Percentiles rank a stretch among this genome's conserved stretches.
Conservation (phyloP, 2,113 vertebrate species). For the Campylorhamphus procurvoides region DNA sequence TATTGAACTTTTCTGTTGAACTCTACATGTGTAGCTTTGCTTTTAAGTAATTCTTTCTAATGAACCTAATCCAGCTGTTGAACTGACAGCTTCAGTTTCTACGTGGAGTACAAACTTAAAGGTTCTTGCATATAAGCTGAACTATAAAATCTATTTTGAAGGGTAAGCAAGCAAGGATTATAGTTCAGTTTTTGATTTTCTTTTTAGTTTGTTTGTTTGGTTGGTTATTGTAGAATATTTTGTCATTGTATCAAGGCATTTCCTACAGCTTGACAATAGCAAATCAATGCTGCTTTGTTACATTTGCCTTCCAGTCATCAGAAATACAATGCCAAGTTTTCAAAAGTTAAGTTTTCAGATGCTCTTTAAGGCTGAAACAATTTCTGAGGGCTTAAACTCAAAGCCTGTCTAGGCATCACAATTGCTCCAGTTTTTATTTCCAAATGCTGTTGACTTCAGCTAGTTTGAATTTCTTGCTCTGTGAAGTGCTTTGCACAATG, state of each 20-base stretch:
- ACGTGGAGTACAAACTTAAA: neutral
- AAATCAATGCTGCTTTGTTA: neutral
- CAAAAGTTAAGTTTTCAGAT: neutral
- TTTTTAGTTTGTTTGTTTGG: neutral
- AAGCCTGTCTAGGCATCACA: neutral
- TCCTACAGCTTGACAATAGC: neutral
- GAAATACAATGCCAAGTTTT: neutral
- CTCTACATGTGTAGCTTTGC: neutral
- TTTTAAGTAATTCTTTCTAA: neutral
- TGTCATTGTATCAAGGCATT: neutral
- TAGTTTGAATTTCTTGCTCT: neutral
- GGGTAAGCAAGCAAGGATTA: neutral
- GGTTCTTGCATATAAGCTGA: neutral
- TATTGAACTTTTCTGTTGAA: neutral
- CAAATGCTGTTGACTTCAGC: neutral
- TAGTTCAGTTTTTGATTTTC: neutral
- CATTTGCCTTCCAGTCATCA: neutral
- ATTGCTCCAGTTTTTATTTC: neutral
- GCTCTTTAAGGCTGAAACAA: neutral
- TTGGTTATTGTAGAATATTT: neutral
- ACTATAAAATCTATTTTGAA: slow-evolving; percentile 3
- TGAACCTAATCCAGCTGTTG: neutral
- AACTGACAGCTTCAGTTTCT: neutral
- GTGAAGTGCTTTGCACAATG: neutral
- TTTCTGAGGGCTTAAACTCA: neutral